phyloP scores from a whole-genome alignment of 2,888 invertebrate species.

The Sphaerophoria rueppellii region DNA sequence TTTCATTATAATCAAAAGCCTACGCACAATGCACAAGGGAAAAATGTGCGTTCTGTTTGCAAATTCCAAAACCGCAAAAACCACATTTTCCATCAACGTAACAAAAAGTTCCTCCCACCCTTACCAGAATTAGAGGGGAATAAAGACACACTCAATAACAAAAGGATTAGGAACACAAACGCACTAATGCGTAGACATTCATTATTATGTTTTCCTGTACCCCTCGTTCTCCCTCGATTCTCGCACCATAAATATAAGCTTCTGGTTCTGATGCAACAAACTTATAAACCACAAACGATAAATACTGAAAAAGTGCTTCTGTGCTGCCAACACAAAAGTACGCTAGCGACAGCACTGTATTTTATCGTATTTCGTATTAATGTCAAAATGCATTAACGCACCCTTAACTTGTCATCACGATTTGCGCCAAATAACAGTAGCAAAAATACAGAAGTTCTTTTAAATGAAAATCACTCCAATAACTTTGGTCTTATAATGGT shows the following conservation, averaged over 20 bases:
- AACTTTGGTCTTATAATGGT: not conserved
- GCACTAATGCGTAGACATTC: constrained; percentile 45
- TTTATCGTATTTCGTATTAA: not conserved
- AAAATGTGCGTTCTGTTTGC: not conserved
- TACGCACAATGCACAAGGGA: not conserved
- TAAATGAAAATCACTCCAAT: constrained; percentile 4
- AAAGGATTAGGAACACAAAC: not conserved
- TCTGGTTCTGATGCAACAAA: no score
- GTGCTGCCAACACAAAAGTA: not conserved
- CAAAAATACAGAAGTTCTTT: not conserved
- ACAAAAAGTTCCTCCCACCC: constrained; percentile 48
- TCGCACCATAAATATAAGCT: no score
- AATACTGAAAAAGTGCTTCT: not conserved
- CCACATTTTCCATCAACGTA: constrained; percentile 17
- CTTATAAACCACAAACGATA: no score
- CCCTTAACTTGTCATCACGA: not conserved
- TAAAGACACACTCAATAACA: not conserved
- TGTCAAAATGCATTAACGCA: constrained; percentile 5
- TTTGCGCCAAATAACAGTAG: not conserved
- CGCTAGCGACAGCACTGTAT: not conserved
- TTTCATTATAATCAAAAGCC: constrained; percentile 32
- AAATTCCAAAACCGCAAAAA: constrained; percentile 20
- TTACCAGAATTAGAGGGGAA: not conserved
- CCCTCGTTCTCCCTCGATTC: no score
- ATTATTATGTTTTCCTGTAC: no score